Evolutionary conservation across 2,888 invertebrate species (phyloP), one percentile per base, ranked within the genome.

Genomic region (Tetrapedia diversipes): DNA sequence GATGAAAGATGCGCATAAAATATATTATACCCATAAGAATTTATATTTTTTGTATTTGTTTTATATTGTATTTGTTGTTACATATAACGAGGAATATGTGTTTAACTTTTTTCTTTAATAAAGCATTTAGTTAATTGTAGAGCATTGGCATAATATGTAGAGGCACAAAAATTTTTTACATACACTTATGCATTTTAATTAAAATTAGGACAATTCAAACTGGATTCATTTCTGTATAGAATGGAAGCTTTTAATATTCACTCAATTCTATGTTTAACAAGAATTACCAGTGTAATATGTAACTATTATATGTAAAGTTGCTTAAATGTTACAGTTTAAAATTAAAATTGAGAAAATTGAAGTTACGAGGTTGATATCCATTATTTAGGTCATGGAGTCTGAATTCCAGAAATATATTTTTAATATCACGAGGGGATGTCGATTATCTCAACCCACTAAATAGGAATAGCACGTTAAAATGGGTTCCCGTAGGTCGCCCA

Each of bases 331-430:
- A 53, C 29, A 19, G 32, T 19, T 19, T 53, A 19, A 53, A 1
- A 7, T 32, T 51, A 11, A 51, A n/a, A n/a, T 51, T 19, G 11
- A 32, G 29, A 49, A 14, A n/a, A 10, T 29, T 8, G 2, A 10
- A 4, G 24, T 39, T 6, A 27, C 6, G 4, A 1, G 4, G n/a
- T 39, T 57, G 37, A 27, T n/a, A 57, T n/a, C 41, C 57, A 22
- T 57, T 57, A 41, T 57, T 41, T 39, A n/a, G n/a, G 27, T 27
- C 41, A 11, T 24, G n/a, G 10, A 27, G 11, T 1, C 11, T 11
- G n/a, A 27, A 39, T 57, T 57, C 39, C 27, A 57, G 16, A 41
- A 57, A 41, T 27, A 41, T 41, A 41, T 57, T 39, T 41, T n/a
- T 11, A 27, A 10, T 11, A 27, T 24, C 11, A 27, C 39, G 37